These are phyloP conservation scores for Forbesichthys papilliferus DNA, from an alignment of 2,113 vertebrate species.

Conservation along the genomic window DNA sequence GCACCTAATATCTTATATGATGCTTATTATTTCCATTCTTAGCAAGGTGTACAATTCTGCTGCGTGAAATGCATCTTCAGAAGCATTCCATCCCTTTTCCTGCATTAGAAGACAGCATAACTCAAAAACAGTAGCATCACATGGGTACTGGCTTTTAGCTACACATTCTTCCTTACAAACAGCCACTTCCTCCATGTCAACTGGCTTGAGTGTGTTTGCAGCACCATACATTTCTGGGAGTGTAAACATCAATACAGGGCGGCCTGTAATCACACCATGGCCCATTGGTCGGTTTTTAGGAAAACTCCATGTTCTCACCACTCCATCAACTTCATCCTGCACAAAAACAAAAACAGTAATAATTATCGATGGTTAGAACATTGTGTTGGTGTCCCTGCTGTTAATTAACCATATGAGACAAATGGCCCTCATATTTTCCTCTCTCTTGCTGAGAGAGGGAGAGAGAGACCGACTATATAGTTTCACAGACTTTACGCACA, in stretches of 20 bases:
- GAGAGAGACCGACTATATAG: too few species aligned
- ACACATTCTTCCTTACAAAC: neutral
- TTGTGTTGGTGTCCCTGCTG: neutral
- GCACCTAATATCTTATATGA: neutral
- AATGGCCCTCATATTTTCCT: neutral
- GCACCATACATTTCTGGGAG: conserved; percentile 16
- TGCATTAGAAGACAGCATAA: conserved; percentile 13
- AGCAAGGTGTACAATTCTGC: conserved; percentile 4
- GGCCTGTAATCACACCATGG: conserved; percentile 7
- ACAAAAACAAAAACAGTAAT: neutral
- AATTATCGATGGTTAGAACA: neutral
- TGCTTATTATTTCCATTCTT: neutral
- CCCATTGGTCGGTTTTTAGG: conserved; percentile 17
- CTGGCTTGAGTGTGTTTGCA: neutral
- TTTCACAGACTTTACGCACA: too few species aligned
- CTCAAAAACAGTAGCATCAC: conserved; percentile 16
- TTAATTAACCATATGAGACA: neutral
- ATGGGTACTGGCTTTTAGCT: conserved; percentile 3
- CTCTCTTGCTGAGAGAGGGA: neutral
- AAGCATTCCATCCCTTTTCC: conserved; percentile 14
- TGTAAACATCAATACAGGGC: conserved; percentile 12
- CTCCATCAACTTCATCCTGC: conserved; percentile 7
- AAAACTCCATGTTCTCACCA: conserved; percentile 21
- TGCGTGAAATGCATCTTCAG: conserved; percentile 7
- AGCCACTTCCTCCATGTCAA: conserved; percentile 1